phyloP scores from a whole-genome alignment of 1,140 invertebrate genomes.

The Halictus rubicundus region DNA sequence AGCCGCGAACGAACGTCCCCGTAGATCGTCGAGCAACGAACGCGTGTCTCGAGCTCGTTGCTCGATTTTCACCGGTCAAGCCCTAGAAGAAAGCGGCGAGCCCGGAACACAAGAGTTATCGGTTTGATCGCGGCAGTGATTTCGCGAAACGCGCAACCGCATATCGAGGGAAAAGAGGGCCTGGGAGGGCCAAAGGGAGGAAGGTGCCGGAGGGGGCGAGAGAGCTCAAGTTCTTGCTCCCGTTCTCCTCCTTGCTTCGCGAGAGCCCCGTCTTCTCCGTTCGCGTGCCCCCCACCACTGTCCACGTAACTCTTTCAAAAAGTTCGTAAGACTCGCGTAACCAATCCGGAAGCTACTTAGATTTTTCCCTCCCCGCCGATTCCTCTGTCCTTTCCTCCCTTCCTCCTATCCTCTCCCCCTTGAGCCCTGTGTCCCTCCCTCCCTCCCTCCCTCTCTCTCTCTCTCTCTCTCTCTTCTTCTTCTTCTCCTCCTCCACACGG shows the following conservation, averaged over 20 bases:
- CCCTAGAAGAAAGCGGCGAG: background rate
- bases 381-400: background rate
- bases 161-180: slow-evolving; percentile 31
- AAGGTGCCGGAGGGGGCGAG: background rate
- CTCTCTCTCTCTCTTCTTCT: too few relatives aligned
- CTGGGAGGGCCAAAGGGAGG: slow-evolving; percentile 23
- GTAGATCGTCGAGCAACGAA: too few relatives aligned
- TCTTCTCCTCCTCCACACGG: too few relatives aligned
- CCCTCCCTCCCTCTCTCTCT: slow-evolving; percentile 1
- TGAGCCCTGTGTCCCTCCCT: background rate
- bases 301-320: slow-evolving; percentile 52
- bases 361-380: slow-evolving; percentile 63
- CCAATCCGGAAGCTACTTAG: slow-evolving; percentile 69
- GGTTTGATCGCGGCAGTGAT: slow-evolving; percentile 38
- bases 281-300: slow-evolving; percentile 23
- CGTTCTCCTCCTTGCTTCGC: slow-evolving; percentile 31
- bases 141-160: slow-evolving; percentile 50
- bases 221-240: slow-evolving; percentile 17
- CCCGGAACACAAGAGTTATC: background rate
- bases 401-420: background rate
- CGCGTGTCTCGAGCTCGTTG: too few relatives aligned
- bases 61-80: background rate
- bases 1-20: too few relatives aligned
- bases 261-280: slow-evolving; percentile 4
- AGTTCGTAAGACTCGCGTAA: slow-evolving; percentile 66